Conservation (phyloP, 2,797 vertebrate species). For the Glossophaga mutica region DNA sequence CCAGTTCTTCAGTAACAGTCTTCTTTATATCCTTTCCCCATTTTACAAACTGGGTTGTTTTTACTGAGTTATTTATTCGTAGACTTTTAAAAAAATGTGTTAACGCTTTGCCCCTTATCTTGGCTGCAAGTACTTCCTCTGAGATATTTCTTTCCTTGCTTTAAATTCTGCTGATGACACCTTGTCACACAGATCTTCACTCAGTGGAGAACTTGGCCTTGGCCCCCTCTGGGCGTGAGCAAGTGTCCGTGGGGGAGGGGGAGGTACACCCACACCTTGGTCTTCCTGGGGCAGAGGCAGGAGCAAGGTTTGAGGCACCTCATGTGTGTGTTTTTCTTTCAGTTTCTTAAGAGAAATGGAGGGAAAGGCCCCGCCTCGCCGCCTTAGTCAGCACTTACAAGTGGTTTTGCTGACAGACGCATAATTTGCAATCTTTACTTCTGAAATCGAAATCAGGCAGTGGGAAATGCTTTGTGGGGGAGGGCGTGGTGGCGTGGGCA, state of each 20-base stretch:
- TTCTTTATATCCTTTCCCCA: background rate
- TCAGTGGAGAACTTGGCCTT: background rate
- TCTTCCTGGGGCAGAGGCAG: background rate
- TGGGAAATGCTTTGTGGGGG: background rate
- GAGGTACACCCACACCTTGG: no score
- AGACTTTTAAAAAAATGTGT: background rate
- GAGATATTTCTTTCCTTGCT: background rate
- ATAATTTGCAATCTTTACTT: background rate
- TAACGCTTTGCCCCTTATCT: background rate
- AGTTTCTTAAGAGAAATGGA: background rate
- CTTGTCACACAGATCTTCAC: background rate
- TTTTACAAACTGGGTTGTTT: background rate
- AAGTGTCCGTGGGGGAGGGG: background rate
- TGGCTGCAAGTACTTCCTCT: background rate
- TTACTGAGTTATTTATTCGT: background rate
- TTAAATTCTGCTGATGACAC: background rate
- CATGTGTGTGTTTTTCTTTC: background rate
- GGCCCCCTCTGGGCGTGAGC: background rate
- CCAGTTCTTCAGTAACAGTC: background rate
- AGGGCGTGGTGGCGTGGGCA: background rate
- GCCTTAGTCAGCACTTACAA: no score
- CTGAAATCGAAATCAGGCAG: background rate
- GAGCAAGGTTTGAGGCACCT: background rate
- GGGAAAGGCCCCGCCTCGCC: background rate
- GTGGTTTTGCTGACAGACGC: background rate